Evolutionary conservation across 2,888 invertebrate genomes (phyloP).

Genomic region (Sphinx pinastri): DNA sequence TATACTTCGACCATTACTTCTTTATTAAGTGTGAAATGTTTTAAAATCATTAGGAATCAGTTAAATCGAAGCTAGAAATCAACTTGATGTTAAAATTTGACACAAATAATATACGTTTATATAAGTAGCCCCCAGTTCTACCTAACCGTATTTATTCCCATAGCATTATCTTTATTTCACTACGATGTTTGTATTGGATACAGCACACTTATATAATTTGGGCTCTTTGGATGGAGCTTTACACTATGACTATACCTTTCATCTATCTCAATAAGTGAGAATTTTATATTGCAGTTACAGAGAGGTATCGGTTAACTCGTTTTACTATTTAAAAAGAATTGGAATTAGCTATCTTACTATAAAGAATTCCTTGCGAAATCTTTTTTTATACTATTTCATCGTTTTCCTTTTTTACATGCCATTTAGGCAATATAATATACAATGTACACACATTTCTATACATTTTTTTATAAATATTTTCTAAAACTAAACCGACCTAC

Average conservation of each 20-base stretch:
- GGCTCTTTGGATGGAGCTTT: no score
- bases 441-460: no score
- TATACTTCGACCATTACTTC: no score
- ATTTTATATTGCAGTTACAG: no score
- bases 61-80: not conserved
- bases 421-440: no score
- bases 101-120: constrained; percentile 6
- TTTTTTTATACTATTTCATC: not conserved
- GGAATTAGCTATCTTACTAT: not conserved
- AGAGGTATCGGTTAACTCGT: no score
- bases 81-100: not conserved
- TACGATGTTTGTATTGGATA: not conserved
- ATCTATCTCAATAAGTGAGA: no score
- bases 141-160: not conserved
- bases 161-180: not conserved
- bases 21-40: not conserved
- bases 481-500: no score
- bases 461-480: no score
- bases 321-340: constrained; percentile 1
- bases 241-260: no score
- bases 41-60: not conserved
- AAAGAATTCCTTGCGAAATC: not conserved
- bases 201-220: not conserved
- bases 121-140: not conserved
- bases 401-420: not conserved